phyloP scores from a whole-genome alignment of 2,797 vertebrate species.

The Sciurus vulgaris region DNA sequence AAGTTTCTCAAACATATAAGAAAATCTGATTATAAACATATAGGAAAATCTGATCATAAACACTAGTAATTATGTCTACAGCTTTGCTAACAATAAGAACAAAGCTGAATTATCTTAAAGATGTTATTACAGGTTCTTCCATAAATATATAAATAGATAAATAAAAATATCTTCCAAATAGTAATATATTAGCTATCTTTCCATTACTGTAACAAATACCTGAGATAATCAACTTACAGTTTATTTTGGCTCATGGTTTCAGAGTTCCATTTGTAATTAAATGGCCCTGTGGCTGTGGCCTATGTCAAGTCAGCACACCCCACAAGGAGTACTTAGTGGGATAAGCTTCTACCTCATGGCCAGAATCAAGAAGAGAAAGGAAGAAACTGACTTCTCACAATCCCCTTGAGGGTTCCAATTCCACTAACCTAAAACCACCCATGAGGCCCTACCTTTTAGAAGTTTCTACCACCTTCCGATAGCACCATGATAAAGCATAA shows the following conservation, averaged over 20 bases:
- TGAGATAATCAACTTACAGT: neutral
- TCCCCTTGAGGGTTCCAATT: neutral
- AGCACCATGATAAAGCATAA: neutral
- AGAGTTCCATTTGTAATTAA: neutral
- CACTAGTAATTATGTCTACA: neutral
- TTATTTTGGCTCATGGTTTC: neutral
- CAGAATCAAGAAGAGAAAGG: neutral
- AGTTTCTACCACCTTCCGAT: neutral
- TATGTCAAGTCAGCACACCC: neutral
- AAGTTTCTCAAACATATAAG: neutral
- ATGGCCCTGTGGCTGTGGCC: neutral
- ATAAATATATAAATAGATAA: neutral
- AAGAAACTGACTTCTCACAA: neutral
- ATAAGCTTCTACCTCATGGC: neutral
- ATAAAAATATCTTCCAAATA: neutral
- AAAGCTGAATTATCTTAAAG: conserved; percentile 12
- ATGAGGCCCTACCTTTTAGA: neutral
- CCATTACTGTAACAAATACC: neutral
- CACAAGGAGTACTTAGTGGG: neutral
- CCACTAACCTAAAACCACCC: neutral
- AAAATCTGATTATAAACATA: neutral
- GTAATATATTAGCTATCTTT: neutral
- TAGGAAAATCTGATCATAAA: neutral
- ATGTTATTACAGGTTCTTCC: neutral
- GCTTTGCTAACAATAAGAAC: neutral